These are phyloP conservation scores for Drosophila paramelanica DNA, from an alignment of 2,888 invertebrate genomes.

Conservation along the genomic window DNA sequence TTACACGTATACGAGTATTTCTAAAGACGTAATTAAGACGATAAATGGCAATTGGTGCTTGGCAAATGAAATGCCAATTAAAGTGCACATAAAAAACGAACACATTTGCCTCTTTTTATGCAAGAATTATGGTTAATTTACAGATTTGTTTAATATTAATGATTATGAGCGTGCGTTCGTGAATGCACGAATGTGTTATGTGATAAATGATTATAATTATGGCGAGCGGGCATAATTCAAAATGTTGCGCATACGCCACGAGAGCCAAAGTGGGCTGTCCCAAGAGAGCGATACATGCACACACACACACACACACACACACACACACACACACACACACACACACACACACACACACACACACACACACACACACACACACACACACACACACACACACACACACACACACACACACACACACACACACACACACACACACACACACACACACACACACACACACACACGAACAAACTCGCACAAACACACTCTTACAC, in stretches of 20 bases:
- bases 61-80: slow-evolving; percentile 52
- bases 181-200: slow-evolving; percentile 1
- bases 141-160: slow-evolving; percentile 57
- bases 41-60: slow-evolving; percentile 38
- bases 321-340: slow-evolving; percentile 22
- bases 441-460: slow-evolving; percentile 23
- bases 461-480: slow-evolving; percentile 10
- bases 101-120: slow-evolving; percentile 33
- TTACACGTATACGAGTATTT: slow-evolving; percentile 25
- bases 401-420: slow-evolving; percentile 10
- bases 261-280: slow-evolving; percentile 79
- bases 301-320: slow-evolving; percentile 23
- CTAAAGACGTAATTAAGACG: slow-evolving; percentile 22
- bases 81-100: slow-evolving; percentile 58
- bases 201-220: slow-evolving; percentile 63
- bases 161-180: slow-evolving; percentile 13
- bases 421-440: slow-evolving; percentile 20
- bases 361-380: slow-evolving; percentile 22
- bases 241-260: slow-evolving; percentile 71
- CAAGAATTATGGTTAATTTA: slow-evolving; percentile 35
- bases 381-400: slow-evolving; percentile 5
- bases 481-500: slow-evolving; percentile 7
- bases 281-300: slow-evolving; percentile 57
- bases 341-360: neutral
- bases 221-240: slow-evolving; percentile 38